Conservation (phyloP, 2,888 invertebrate genomes). For the Harpalus rubripes region DNA sequence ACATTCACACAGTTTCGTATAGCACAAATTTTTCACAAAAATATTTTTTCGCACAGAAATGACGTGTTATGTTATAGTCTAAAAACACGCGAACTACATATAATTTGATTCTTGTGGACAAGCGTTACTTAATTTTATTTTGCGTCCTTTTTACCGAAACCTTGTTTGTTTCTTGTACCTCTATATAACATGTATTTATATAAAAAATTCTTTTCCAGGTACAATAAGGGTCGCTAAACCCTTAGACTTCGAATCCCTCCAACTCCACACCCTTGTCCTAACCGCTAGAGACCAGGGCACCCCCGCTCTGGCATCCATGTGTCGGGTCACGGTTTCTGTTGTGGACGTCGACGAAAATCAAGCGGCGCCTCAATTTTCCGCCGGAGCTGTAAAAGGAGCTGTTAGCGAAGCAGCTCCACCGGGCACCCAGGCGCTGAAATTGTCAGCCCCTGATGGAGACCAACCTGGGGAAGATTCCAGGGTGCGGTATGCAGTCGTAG, state of each 20-base stretch:
- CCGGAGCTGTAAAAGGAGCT: conserved; percentile 86
- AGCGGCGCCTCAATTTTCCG: conserved; percentile 89
- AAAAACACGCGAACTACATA: too few species aligned
- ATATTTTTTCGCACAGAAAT: too few species aligned
- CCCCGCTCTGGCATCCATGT: conserved; percentile 88
- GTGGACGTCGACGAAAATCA: conserved; percentile 97
- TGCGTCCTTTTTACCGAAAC: too few species aligned
- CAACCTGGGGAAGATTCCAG: conserved; percentile 89
- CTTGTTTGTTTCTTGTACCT: too few species aligned
- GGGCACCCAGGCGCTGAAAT: conserved; percentile 87
- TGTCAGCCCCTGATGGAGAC: conserved; percentile 90
- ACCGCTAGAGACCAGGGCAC: conserved; percentile 92
- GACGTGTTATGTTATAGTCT: too few species aligned
- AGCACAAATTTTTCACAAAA: too few species aligned
- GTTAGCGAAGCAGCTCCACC: conserved; percentile 90
- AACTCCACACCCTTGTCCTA: conserved; percentile 92
- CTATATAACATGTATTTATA: too few species aligned
- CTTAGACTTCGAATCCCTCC: conserved; percentile 93
- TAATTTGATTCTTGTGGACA: too few species aligned
- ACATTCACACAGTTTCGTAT: too few species aligned
- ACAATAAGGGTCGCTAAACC: conserved; percentile 88
- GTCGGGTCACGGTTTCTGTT: conserved; percentile 90
- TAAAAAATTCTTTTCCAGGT: conserved; percentile 78
- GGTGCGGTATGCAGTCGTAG: conserved; percentile 91
- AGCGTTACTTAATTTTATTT: too few species aligned